Base-by-base conservation (phyloP, 2,797 vertebrate genomes). In the Cyclura pinguis region DNA sequence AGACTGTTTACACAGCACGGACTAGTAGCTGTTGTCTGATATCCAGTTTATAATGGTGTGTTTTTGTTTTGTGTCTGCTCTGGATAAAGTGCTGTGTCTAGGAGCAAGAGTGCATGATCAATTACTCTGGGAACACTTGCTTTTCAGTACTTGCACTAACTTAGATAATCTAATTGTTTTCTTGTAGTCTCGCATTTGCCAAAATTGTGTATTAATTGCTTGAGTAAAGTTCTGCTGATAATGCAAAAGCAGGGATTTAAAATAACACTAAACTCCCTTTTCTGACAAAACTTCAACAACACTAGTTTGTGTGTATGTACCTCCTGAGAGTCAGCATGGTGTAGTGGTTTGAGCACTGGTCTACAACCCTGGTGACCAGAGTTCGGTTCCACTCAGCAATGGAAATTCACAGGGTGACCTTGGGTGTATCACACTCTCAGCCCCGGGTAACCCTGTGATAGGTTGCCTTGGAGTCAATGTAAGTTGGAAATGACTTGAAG, bases 21-120 rank as follows among this genome's bases (percentile, higher is more conserved):
- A 91, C 86, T 73, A 92, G 59, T n/a, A 18, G 84, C 72, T 95
- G 94, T 95, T 96, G 96, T 95, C 93, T 95, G 87, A 93, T 94
- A 94, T 94, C 83, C 85, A 74, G 88, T 80, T 93, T 94, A 69
- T 93, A 94, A 91, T 92, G 93, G 95, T 91, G 83, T 38, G 42
- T 91, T 92, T 94, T 95, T 93, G 91, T 92, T 96, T 96, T 88
- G 24, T 86, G 92, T 95, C 95, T 93, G 85, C 92, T 64, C 94
- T 88, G 91, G 80, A 92, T 91, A 93, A 92, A 91, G 80, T 91
- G 84, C 94, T 94, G 90, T 95, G 94, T 94, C 94, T 91, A 91
- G 55, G 47, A 91, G 89, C 88, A 64, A 90, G 78, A 95, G 84
- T 92, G 91, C 87, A 89, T 94, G 91, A 95, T 93, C 94, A 93